Evolutionary conservation across 1,140 invertebrate genomes (phyloP), one percentile per base, ranked within the genome.

Genomic region (Subanguina moxae): DNA sequence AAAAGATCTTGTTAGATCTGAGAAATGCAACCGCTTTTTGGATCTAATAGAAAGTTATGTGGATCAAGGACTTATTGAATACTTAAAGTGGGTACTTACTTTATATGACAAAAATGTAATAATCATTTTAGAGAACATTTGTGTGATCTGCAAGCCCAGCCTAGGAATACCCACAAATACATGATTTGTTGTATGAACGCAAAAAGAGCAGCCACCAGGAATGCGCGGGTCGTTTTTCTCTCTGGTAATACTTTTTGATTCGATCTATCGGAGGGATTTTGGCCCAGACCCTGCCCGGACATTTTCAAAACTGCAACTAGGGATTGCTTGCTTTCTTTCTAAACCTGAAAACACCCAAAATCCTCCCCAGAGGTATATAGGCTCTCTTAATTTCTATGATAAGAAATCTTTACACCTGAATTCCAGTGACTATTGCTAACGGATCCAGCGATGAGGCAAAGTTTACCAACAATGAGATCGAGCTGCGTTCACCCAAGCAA

Each of bases 11-110:
- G 48, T 15, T 19, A 52, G 17, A 15, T 3, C n/a, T 21, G 48
- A 52, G 23, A 52, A 52, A 52, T 52, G 48, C 48, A 52, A 52
- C 23, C 48, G 48, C 1, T 52, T 52, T 52, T 52, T 52, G 48
- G 48, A 52, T 52, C 15, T 52, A 8, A 52, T 52, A 7, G 48
- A 52, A 52, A 25, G n/a, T 15, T 52, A 52, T 52, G 48, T 25
- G 23, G 48, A 52, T 25, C 48, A 52, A 8, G 48, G 48, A 52
- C 23, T 52, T 21, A 52, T 52, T 25, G 48, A 52, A 15, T 52
- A 52, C 23, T 25, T 52, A 52, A 52, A 52, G 48, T 52, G 23
- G 3, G 48, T 15, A 38, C 17, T 52, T 7, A 21, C 3, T 52
- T 15, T 11, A 38, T 38, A 5, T 38, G 32, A 38, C 32, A 5